phyloP scores from a whole-genome alignment of 2,888 invertebrate genomes.

The Machimus rusticus region DNA sequence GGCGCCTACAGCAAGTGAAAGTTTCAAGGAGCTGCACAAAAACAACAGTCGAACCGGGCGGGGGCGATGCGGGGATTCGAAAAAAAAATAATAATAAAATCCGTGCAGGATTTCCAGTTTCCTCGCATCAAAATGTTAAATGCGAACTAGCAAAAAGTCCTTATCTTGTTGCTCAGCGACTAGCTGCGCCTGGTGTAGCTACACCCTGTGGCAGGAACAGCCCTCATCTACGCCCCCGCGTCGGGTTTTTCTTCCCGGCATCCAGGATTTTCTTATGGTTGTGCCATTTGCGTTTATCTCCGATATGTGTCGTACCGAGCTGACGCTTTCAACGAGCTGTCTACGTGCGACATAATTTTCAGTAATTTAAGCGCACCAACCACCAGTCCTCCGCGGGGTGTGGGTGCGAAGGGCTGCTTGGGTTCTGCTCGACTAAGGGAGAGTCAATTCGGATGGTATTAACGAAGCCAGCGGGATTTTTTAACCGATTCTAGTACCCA shows the following conservation, averaged over 20 bases:
- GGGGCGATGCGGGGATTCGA: background rate
- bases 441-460: slow-evolving; percentile 2
- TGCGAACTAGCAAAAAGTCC: slow-evolving; percentile 4
- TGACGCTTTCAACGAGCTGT: slow-evolving; percentile 24
- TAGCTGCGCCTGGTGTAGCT: background rate
- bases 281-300: slow-evolving; percentile 20
- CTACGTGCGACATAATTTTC: slow-evolving; percentile 31
- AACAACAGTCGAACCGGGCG: background rate
- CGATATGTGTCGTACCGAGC: slow-evolving; percentile 2
- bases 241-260: background rate
- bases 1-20: slow-evolving; percentile 17
- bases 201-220: background rate
- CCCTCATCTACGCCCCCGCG: background rate
- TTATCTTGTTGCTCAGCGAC: background rate
- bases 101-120: background rate
- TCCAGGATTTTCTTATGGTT: background rate
- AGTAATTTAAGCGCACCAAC: slow-evolving; percentile 1
- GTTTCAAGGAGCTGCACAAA: background rate
- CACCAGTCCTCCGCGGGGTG: background rate
- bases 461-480: slow-evolving; percentile 5
- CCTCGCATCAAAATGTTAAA: slow-evolving; percentile 14
- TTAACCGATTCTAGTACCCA: background rate
- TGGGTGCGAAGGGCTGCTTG: background rate
- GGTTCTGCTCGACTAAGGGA: background rate
- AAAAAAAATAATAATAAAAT: slow-evolving; percentile 3